Base-by-base conservation (phyloP, 1,140 invertebrate species). In the Calosoma granatense region DNA sequence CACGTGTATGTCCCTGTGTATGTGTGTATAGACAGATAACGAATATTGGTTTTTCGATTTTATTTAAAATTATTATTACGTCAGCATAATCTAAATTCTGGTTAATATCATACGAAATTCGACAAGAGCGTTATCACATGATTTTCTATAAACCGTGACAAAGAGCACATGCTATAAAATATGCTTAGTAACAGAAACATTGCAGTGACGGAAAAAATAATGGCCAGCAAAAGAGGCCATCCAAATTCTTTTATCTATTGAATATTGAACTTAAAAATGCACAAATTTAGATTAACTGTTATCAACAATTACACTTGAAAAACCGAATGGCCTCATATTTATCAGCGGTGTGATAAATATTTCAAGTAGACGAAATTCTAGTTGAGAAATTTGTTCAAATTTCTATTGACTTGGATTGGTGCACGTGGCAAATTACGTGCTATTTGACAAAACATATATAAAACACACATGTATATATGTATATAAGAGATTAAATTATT, bases 31-130 rank as follows among this genome's bases (percentile, higher is more conserved):
- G n/a, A n/a, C n/a, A n/a, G n/a, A n/a, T n/a, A n/a, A n/a, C n/a
- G n/a, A n/a, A n/a, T n/a, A n/a, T n/a, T n/a, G n/a, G n/a, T n/a
- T 36, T 36, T 36, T 9, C 19, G 11, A 22, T n/a, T 26, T 53
- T 53, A 53, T 53, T 26, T 26, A 53, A 1, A 53, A n/a, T n/a
- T n/a, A n/a, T n/a, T 53, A 53, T 53, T 53, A 21, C 52, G 52
- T 17, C 19, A 53, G 9, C 9, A 15, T 53, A 53, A 26, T 53
- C 52, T 26, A 17, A 11, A 17, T 53, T 12, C 14, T 20, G 12
- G 21, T 20, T 20, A 47, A 47, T 11, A 12, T 47, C 41, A 47
- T 47, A 47, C 41, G 15, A 47, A 11, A 6, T 11, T 47, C n/a
- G 15, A 17, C 41, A 17, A 47, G 17, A n/a, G 17, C 17, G 41